Percentiles rank a stretch among this genome's conserved stretches.
These are phyloP conservation scores for Mactra quadrangularis DNA, from an alignment of 1,140 invertebrate genomes.

Conservation along the genomic window DNA sequence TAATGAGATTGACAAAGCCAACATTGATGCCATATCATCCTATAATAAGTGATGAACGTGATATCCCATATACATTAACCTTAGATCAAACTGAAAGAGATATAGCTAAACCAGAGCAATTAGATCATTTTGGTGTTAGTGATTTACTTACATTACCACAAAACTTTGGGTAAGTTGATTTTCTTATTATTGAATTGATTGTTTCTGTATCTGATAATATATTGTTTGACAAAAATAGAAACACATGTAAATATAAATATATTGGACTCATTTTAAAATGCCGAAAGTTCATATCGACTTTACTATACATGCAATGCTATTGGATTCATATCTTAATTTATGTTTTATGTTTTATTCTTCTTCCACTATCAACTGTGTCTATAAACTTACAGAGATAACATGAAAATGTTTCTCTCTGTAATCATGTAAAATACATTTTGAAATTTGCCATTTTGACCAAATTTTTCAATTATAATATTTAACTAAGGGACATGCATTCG, in stretches of 20 bases:
- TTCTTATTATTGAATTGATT: too few relatives aligned
- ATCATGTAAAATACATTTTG: too few relatives aligned
- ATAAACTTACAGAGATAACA: too few relatives aligned
- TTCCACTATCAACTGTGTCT: too few relatives aligned
- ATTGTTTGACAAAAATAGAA: not conserved
- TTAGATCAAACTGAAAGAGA: conserved; percentile 91
- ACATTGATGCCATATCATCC: conserved; percentile 91
- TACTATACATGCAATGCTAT: too few relatives aligned
- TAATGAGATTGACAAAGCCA: conserved; percentile 96
- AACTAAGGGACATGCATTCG: too few relatives aligned
- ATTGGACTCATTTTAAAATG: not conserved
- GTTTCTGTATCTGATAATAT: not conserved
- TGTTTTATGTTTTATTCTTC: too few relatives aligned
- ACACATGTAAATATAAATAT: not conserved
- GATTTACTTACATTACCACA: conserved; percentile 96
- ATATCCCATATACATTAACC: conserved; percentile 92
- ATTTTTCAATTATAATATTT: too few relatives aligned
- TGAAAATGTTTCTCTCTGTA: too few relatives aligned
- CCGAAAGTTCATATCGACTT: too few relatives aligned
- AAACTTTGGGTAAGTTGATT: conserved; percentile 95
- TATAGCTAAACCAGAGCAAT: conserved; percentile 89
- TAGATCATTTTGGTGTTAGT: conserved; percentile 92
- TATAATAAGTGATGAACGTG: conserved; percentile 90
- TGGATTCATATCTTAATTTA: too few relatives aligned
- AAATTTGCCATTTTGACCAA: too few relatives aligned